Evolutionary conservation across 2,888 invertebrate species (phyloP).

Genomic region (Parnassius orleans): DNA sequence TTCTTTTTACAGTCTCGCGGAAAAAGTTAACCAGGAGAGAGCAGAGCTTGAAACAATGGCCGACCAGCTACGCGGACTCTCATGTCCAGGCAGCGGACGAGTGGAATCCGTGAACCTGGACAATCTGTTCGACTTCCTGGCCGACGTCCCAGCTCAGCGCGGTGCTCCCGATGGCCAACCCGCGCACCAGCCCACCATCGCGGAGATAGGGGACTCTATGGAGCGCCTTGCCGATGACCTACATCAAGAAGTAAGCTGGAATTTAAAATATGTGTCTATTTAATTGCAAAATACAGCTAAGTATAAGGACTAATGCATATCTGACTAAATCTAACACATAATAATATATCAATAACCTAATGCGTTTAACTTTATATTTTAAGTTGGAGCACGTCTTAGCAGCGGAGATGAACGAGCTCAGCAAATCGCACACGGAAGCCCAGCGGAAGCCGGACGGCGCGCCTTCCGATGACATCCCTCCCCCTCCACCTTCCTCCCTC

Average conservation of each 20-base stretch:
- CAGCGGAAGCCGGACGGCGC: constrained; percentile 74
- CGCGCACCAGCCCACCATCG: constrained; percentile 84
- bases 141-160: constrained; percentile 83
- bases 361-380: constrained; percentile 11
- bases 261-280: not conserved
- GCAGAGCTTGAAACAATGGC: constrained; percentile 77
- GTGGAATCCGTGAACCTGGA: constrained; percentile 92
- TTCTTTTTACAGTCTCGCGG: constrained; percentile 75
- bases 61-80: constrained; percentile 64
- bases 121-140: constrained; percentile 93
- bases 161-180: constrained; percentile 76
- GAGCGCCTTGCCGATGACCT: constrained; percentile 90
- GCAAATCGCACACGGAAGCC: constrained; percentile 60
- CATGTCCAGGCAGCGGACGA: constrained; percentile 55
- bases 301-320: no score
- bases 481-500: constrained; percentile 57
- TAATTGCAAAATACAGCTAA: no score
- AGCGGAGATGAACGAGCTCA: constrained; percentile 67
- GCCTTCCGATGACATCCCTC: constrained; percentile 66
- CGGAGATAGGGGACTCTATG: constrained; percentile 93
- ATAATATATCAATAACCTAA: no score
- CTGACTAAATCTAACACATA: no score
- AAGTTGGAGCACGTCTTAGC: constrained; percentile 73
- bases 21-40: constrained; percentile 83
- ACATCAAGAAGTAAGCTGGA: constrained; percentile 84